phyloP scores from a whole-genome alignment of 2,797 vertebrate genomes.

The Rhodeus uyekii region DNA sequence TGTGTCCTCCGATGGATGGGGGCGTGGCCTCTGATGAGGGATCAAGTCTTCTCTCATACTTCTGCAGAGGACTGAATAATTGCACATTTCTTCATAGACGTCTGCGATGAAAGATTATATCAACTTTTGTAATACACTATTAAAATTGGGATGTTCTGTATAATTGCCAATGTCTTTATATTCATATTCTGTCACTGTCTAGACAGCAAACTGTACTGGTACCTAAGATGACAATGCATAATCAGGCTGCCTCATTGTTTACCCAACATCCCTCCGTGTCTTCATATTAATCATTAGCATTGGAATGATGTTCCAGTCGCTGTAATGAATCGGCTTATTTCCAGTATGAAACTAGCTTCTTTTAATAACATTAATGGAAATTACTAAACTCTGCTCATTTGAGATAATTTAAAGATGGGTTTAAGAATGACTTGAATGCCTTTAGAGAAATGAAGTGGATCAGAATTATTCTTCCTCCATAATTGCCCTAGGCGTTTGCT shows the following conservation, averaged over 20 bases:
- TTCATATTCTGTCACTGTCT: slow-evolving; percentile 27
- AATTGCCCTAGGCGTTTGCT: slow-evolving; percentile 46
- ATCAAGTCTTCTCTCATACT: background rate
- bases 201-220: background rate
- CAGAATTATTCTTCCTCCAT: slow-evolving; percentile 45
- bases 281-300: slow-evolving; percentile 53
- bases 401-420: slow-evolving; percentile 56
- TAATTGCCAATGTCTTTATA: slow-evolving; percentile 10
- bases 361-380: slow-evolving; percentile 57
- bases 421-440: slow-evolving; percentile 52
- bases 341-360: slow-evolving; percentile 47
- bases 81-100: background rate
- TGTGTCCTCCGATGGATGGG: too few species aligned
- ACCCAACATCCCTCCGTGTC: slow-evolving; percentile 41
- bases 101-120: background rate
- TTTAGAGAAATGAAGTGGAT: slow-evolving; percentile 53
- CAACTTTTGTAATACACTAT: slow-evolving; percentile 3
- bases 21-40: background rate
- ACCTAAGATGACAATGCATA: slow-evolving; percentile 25
- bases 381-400: slow-evolving; percentile 52
- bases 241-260: slow-evolving; percentile 44
- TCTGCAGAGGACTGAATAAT: background rate
- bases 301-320: slow-evolving; percentile 50
- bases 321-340: slow-evolving; percentile 58
- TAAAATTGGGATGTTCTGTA: background rate